Evolutionary conservation across 2,797 vertebrate genomes (phyloP).

Genomic region (Gymnoscopelus braueri): DNA sequence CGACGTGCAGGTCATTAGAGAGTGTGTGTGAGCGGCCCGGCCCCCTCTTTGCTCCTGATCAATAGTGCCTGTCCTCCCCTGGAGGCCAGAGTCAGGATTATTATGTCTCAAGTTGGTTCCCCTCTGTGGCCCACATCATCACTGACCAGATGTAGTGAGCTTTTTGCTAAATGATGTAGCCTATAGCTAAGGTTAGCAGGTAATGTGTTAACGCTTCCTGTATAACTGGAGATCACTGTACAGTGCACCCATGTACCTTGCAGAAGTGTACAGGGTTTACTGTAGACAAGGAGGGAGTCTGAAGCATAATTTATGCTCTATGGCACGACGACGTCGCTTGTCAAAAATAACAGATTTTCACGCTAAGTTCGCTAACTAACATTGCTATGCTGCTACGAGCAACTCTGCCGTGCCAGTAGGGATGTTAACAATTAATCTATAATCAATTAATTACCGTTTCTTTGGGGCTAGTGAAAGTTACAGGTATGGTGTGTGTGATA

Average conservation of each 20-base stretch:
- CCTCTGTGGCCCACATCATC: slow-evolving; percentile 11
- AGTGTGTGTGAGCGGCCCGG: slow-evolving; percentile 44
- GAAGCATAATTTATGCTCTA: too few relatives aligned
- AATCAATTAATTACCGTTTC: too few relatives aligned
- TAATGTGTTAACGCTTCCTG: not conserved
- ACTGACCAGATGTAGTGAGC: slow-evolving; percentile 6
- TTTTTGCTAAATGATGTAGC: not conserved
- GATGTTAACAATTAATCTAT: too few relatives aligned
- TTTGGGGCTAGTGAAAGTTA: too few relatives aligned
- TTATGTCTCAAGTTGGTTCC: not conserved
- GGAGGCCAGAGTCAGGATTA: slow-evolving; percentile 22
- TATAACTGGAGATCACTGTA: not conserved
- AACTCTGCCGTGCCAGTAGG: too few relatives aligned
- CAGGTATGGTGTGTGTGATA: too few relatives aligned
- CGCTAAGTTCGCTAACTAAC: too few relatives aligned
- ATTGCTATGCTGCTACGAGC: too few relatives aligned
- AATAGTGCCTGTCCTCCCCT: slow-evolving; percentile 32
- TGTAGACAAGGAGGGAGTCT: not conserved
- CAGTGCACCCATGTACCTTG: too few relatives aligned
- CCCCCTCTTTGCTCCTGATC: slow-evolving; percentile 48
- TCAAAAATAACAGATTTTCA: too few relatives aligned
- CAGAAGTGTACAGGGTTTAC: too few relatives aligned
- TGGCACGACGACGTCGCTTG: too few relatives aligned
- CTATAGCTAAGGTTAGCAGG: not conserved
- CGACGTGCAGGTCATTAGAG: slow-evolving; percentile 45